phyloP scores from a whole-genome alignment of 1,140 invertebrate genomes.

The Pissodes strobi region DNA sequence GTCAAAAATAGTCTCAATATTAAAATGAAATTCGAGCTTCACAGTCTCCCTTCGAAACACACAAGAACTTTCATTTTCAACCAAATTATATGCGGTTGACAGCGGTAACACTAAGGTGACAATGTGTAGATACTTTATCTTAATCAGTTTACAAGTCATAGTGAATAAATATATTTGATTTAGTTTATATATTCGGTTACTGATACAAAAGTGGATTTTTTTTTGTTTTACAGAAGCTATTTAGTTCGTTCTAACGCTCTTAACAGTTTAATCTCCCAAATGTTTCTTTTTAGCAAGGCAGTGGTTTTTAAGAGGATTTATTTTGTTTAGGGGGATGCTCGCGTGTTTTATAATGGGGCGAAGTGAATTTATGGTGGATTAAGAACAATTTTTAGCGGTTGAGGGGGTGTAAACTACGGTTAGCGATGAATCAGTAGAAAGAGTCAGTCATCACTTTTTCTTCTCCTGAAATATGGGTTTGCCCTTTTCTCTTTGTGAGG shows the following conservation, averaged over 20 bases:
- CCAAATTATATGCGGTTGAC: no score
- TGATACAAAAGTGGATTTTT: no score
- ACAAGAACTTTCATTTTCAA: no score
- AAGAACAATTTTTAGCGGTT: constrained; percentile 32
- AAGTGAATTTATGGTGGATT: constrained; percentile 35
- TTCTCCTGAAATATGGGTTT: background rate
- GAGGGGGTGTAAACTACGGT: constrained; percentile 21
- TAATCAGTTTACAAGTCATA: no score
- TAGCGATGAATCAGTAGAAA: constrained; percentile 28
- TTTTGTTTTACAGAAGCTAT: no score
- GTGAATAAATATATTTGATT: no score
- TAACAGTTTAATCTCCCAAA: constrained; percentile 29
- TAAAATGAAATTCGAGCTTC: no score
- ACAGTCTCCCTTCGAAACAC: no score
- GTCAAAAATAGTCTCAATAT: no score
- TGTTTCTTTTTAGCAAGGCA: constrained; percentile 31
- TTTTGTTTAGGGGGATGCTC: constrained; percentile 29
- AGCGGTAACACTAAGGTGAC: no score
- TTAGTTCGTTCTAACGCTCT: constrained; percentile 14
- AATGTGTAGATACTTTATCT: no score
- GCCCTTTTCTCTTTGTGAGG: background rate
- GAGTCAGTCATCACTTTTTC: constrained; percentile 24
- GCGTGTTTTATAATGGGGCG: constrained; percentile 35
- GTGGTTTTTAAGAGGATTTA: constrained; percentile 39
- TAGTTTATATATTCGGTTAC: no score